These are phyloP conservation scores for Drosophila koepferae DNA, from an alignment of 2,888 invertebrate species.

Conservation along the genomic window DNA sequence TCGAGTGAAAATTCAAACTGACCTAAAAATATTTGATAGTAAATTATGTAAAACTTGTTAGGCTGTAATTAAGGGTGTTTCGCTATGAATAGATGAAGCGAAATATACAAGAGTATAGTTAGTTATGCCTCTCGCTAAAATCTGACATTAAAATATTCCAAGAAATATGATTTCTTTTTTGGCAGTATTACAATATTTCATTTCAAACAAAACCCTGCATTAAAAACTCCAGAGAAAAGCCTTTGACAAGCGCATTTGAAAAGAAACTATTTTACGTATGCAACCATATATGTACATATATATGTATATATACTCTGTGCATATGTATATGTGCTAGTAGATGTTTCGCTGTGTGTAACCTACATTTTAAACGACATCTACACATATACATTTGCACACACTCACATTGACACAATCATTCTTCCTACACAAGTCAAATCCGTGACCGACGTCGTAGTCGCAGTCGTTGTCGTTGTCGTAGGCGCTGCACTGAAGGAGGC, in stretches of 20 bases:
- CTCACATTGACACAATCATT: constrained; percentile 4
- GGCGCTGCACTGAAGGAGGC: constrained; percentile 22
- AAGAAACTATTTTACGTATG: constrained; percentile 46
- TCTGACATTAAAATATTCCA: background rate
- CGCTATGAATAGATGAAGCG: background rate
- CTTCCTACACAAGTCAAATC: constrained; percentile 63
- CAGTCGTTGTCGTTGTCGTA: constrained; percentile 26
- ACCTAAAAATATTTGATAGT: constrained; percentile 19
- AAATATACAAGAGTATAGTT: background rate
- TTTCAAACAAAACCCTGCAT: constrained; percentile 9
- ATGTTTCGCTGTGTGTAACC: constrained; percentile 73
- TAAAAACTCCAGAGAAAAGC: constrained; percentile 21
- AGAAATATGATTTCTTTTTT: background rate
- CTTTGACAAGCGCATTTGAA: constrained; percentile 40
- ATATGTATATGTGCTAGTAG: constrained; percentile 10
- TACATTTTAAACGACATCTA: constrained; percentile 75
- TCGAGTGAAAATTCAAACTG: constrained; percentile 26
- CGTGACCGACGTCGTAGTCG: constrained; percentile 55
- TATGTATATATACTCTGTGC: constrained; percentile 6
- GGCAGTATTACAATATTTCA: background rate
- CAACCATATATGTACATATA: constrained; percentile 21
- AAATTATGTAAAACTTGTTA: constrained; percentile 17
- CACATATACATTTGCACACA: constrained; percentile 10
- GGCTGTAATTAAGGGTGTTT: constrained; percentile 6
- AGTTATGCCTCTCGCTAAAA: background rate